Evolutionary conservation across 2,797 vertebrate species (phyloP).

Genomic region (Ceryle rudis): DNA sequence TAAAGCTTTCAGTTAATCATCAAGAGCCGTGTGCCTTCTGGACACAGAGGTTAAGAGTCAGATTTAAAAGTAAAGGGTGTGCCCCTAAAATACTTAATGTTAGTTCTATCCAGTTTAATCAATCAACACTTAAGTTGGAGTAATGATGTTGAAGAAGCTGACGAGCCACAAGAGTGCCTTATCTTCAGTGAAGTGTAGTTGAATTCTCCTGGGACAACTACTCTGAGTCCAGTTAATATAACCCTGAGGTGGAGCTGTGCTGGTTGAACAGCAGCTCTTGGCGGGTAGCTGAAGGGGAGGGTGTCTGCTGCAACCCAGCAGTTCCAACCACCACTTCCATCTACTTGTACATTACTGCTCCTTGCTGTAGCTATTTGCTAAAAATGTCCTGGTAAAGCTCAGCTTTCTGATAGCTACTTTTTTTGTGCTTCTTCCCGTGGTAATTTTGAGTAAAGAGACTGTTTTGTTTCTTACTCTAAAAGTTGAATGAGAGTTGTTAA

Average conservation of each 20-base stretch:
- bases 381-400: not conserved
- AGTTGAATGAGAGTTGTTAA: not conserved
- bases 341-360: not conserved
- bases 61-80: conserved; percentile 31
- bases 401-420: not conserved
- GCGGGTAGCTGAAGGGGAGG: not conserved
- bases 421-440: not conserved
- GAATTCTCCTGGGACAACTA: not conserved
- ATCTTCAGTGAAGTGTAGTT: not conserved
- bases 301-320: not conserved
- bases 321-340: not conserved
- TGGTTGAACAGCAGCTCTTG: not conserved
- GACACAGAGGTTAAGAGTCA: not conserved
- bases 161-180: not conserved
- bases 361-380: not conserved
- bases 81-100: not conserved
- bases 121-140: not conserved
- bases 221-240: not conserved
- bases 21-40: conserved; percentile 2
- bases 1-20: conserved; percentile 52
- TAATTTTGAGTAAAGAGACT: not conserved
- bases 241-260: not conserved
- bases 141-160: not conserved
- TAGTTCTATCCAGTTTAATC: not conserved
- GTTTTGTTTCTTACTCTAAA: not conserved